phyloP scores from a whole-genome alignment of 2,888 invertebrate species.

The Acleris emargana region DNA sequence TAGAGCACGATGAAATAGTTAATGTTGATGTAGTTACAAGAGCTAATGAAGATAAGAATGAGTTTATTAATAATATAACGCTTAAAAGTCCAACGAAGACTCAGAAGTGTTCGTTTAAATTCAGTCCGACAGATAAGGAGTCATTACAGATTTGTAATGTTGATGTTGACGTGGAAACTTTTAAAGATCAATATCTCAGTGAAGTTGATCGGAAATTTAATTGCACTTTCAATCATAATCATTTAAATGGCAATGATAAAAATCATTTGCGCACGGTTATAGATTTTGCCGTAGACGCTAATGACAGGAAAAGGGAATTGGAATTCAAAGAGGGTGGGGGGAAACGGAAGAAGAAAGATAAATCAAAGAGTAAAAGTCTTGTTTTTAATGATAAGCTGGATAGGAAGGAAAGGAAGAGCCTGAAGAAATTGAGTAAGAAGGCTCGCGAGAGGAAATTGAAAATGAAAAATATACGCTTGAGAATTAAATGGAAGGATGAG shows the following conservation, averaged over 20 bases:
- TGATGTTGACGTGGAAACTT: conserved; percentile 63
- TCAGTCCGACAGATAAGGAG: conserved; percentile 55
- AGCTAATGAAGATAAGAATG: conserved; percentile 33
- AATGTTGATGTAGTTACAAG: conserved; percentile 58
- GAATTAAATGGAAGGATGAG: conserved; percentile 57
- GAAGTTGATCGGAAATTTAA: conserved; percentile 54
- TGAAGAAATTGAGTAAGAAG: conserved; percentile 36
- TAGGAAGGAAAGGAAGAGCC: conserved; percentile 13
- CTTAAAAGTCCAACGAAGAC: conserved; percentile 41
- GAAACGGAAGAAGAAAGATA: conserved; percentile 4
- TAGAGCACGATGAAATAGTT: conserved; percentile 53
- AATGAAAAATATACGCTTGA: conserved; percentile 39
- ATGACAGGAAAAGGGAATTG: conserved; percentile 28
- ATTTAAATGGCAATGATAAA: conserved; percentile 17
- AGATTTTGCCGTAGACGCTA: conserved; percentile 45
- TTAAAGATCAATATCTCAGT: conserved; percentile 63
- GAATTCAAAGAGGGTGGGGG: background rate
- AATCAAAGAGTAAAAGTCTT: background rate
- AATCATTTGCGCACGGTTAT: conserved; percentile 40
- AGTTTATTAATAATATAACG: conserved; percentile 36
- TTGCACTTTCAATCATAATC: conserved; percentile 44
- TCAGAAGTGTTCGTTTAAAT: conserved; percentile 54
- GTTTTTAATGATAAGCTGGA: background rate
- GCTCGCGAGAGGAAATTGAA: conserved; percentile 21
- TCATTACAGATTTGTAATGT: conserved; percentile 45